Evolutionary conservation across 2,113 vertebrate species (phyloP), one percentile per base, ranked within the genome.

Genomic region (Etia nguti): DNA sequence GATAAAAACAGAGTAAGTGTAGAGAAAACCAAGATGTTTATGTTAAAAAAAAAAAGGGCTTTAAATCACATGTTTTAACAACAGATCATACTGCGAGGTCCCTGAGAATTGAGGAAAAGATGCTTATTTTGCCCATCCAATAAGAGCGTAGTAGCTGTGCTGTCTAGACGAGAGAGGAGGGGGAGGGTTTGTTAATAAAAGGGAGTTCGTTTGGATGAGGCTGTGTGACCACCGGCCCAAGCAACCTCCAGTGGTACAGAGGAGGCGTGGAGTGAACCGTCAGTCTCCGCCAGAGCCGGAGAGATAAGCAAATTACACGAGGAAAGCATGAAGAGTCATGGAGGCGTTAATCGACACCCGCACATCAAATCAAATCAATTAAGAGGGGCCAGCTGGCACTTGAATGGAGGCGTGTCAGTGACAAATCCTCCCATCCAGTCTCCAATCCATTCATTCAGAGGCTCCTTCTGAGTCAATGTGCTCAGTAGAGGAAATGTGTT

Each of bases 281-380:
- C 10, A 46, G 10, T 70, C 38, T 65, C 59, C 4, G 79, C 48
- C 68, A 38, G 8, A 81, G 81, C 26, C 11, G 29, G 59, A 4
- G 26, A 84, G 82, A 90, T 89, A 81, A 93, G 86, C 56, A 82
- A 88, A 90, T 90, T 84, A 85, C 43, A 79, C 34, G 15, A 22
- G 65, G 85, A 80, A 83, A 86, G 59, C 56, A 82, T 55, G 52
- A 80, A 60, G 50, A 62, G 80, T 81, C 81, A 65, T 20, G 1
- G 60, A 38, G 68, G 86, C 36, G 60, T 87, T 88, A 79, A 80
- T 83, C 86, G 5, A 81, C 91, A 62, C 52, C 82, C 79, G 3
- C 7, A 88, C 59, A 89, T 91, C 84, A 93, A 87, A 90, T 91
- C 92, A 36, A 91, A 93, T 93, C 89, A 92, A 86, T 92, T 90